phyloP scores from a whole-genome alignment of 2,888 invertebrate genomes.

The Tipula lateralis region DNA sequence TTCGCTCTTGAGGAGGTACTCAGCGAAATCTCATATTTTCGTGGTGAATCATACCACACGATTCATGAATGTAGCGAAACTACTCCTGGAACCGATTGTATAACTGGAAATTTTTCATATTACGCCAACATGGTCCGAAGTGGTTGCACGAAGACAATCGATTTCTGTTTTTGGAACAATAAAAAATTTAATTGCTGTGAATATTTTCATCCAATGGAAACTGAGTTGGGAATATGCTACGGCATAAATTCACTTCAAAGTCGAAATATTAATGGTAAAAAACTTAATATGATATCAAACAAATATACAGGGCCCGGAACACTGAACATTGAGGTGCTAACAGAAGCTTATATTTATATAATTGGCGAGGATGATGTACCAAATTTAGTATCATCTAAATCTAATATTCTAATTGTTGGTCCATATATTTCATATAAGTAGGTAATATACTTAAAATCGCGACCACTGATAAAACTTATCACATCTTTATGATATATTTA shows the following conservation, averaged over 20 bases:
- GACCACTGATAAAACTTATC: slow-evolving; percentile 33
- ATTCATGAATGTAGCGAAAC: slow-evolving; percentile 56
- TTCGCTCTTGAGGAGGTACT: slow-evolving; percentile 66
- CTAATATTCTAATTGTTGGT: slow-evolving; percentile 56
- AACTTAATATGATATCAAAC: slow-evolving; percentile 59
- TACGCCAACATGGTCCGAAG: slow-evolving; percentile 58
- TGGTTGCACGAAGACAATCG: slow-evolving; percentile 54
- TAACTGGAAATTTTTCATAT: slow-evolving; percentile 55
- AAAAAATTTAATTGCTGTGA: slow-evolving; percentile 59
- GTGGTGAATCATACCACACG: slow-evolving; percentile 62
- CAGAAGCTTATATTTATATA: slow-evolving; percentile 56
- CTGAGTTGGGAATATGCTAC: slow-evolving; percentile 63
- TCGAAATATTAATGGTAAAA: slow-evolving; percentile 45
- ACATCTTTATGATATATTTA: slow-evolving; percentile 38
- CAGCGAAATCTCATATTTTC: slow-evolving; percentile 64
- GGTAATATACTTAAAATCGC: slow-evolving; percentile 34
- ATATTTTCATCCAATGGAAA: slow-evolving; percentile 60
- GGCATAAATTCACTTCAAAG: slow-evolving; percentile 61
- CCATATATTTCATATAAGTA: slow-evolving; percentile 56
- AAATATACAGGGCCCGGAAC: slow-evolving; percentile 59
- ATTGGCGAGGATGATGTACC: slow-evolving; percentile 65
- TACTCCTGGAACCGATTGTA: slow-evolving; percentile 54
- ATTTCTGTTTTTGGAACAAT: slow-evolving; percentile 60
- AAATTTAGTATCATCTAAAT: slow-evolving; percentile 59
- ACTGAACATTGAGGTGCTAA: slow-evolving; percentile 52